Conservation (phyloP, 2,888 invertebrate species). For the Podotricha telesiphe region DNA sequence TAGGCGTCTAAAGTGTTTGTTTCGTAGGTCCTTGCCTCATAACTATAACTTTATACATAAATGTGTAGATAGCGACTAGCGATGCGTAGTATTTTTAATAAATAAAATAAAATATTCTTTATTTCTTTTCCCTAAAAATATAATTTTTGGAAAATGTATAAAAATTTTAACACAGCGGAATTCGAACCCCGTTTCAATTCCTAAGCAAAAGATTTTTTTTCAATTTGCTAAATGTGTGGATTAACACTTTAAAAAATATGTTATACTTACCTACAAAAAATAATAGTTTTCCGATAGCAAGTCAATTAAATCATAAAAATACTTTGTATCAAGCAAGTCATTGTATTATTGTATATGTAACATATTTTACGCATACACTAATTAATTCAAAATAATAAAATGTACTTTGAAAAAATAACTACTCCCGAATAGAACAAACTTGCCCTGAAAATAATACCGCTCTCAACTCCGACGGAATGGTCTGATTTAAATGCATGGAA, state of each 20-base stretch:
- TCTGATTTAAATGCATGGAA: constrained; percentile 38
- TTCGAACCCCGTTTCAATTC: too few species aligned
- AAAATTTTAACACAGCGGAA: too few species aligned
- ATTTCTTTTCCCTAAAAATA: too few species aligned
- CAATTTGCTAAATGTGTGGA: too few species aligned
- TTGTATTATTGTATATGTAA: not conserved
- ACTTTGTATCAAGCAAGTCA: not conserved
- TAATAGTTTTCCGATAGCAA: not conserved
- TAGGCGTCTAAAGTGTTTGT: constrained; percentile 30
- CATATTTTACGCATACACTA: not conserved
- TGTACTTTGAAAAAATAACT: not conserved
- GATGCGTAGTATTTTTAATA: not conserved
- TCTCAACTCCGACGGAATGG: not conserved
- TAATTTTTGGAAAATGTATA: too few species aligned
- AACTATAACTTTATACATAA: constrained; percentile 19
- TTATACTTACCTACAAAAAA: too few species aligned
- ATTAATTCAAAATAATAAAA: not conserved
- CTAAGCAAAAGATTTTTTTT: too few species aligned
- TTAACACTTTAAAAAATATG: too few species aligned
- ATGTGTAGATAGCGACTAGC: not conserved
- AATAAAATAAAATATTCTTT: constrained; percentile 3
- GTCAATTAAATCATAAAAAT: not conserved
- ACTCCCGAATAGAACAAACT: constrained; percentile 1
- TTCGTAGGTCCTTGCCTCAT: not conserved
- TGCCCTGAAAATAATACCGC: not conserved